Evolutionary conservation across 2,113 vertebrate genomes (phyloP), one percentile per base, ranked within the genome.

Genomic region (Planiliza haematocheilus): DNA sequence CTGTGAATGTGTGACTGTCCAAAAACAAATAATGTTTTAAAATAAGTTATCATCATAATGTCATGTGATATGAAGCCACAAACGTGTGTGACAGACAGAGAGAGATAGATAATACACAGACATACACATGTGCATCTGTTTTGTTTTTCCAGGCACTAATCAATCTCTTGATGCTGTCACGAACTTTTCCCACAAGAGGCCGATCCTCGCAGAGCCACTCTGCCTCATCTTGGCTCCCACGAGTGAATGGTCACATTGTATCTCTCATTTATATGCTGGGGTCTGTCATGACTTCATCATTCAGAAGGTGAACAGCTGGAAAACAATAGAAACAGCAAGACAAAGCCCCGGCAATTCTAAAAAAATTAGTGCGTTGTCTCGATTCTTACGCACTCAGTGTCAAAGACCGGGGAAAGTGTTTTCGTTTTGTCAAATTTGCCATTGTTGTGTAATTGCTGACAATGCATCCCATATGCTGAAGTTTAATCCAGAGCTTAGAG

Each of bases 141-240:
- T 46, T 41, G 7, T 43, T 50, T 70, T 52, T 60, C 24, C 24
- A 61, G 12, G 18, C 14, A 16, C 34, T 48, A 55, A 66, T 81
- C 74, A 78, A 70, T 70, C 50, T 45, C 56, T 57, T 17, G 16
- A 65, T 53, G 16, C 1, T 76, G 51, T 76, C 14, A 10, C 20
- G 13, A 62, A 1, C 9, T 69, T 51, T 58, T 43, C 48, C 77
- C 48, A 43, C 24, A 20, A 39, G 36, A 70, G 18, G 13, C 36
- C 12, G 3, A 38, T 46, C 37, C 46, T 62, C 24, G 17, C 41
- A 81, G 61, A 63, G 66, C 70, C 41, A 34, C 39, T 24, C 24
- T 30, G 24, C 24, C 24, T 17, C 36, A 38, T 55, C 71, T 60
- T 75, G 51, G 66, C 70, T 55, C 38, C n/a, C 6, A 11, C 61